Base-by-base conservation (phyloP, 1,140 invertebrate species). In the Drosophila arizonae region DNA sequence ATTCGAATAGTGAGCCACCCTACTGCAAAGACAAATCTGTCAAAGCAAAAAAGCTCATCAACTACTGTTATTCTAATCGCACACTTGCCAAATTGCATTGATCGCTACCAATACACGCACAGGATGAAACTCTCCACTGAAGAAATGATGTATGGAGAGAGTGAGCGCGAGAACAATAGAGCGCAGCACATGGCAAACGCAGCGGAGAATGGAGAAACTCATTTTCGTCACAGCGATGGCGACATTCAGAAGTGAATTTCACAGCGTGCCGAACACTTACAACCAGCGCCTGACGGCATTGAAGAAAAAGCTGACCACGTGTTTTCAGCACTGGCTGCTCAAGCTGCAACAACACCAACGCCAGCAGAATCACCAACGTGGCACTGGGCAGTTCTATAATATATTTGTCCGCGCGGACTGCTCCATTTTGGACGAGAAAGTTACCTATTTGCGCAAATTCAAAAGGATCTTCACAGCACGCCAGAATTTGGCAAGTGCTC, bases 191-290 rank as follows among this genome's bases (percentile, higher is more conserved):
- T 71, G 57, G 50, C 48, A 26, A 33, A 6, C 30, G 41, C 50
- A 39, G 33, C 33, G 43, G 43, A 15, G 48, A 56, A n/a, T 48
- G 28, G 63, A 10, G 36, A 52, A 45, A 33, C 28, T 80, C 80
- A 87, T 81, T 88, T 84, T 77, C 70, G 66, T 64, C 54, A 39
- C 33, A 77, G 77, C 85, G 72, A 88, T 88, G 84, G 84, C 71
- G 76, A 72, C 81, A 73, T 72, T 88, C 76, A 88, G 78, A 90
- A 86, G 78, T 67, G 85, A 90, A 69, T 90, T 75, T 50, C 73
- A 81, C 74, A 89, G 88, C 84, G 78, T 88, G 77, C 82, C 81
- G 81, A 80, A 70, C 79, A 84, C 75, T 78, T 64, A 67, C 62
- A 54, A 46, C 51, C 43, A 67, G 43, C 63, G 74, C 66, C 72